Evolutionary conservation across 2,797 vertebrate species (phyloP), one percentile per base, ranked within the genome.

Genomic region (Erethizon dorsatum): DNA sequence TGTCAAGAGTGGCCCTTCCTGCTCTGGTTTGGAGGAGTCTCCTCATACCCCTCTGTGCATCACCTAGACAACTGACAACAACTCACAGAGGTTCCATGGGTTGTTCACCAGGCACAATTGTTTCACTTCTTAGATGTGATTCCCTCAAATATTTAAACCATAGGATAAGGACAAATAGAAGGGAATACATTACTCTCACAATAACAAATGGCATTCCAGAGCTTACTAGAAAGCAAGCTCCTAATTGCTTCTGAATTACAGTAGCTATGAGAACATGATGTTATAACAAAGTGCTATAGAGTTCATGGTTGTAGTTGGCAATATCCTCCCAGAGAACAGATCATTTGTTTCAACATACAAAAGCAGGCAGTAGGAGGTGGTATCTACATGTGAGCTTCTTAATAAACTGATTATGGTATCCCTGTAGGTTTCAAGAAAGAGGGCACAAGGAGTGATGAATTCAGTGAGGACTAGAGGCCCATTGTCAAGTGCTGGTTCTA

Each of bases 171-270:
- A 65, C 6, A 85, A 83, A 69, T 33, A 17, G 13, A 95, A 84
- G 41, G 54, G 83, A 80, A 18, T 26, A 67, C 65, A 28, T 54
- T 50, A 88, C 2, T 93, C 31, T 28, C 18, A 52, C 7, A 65
- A 47, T 26, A 88, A 10, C 52, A 95, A 77, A n/a, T 73, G 15
- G 28, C 13, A 84, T 52, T 96, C 8, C 22, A 47, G 37, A 87
- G 22, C 2, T 47, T 93, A 57, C 20, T 31, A 22, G 37, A 69
- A 95, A 79, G 33, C 33, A 77, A 88, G 24, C 14, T 50, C 37
- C 45, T 50, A 50, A 50, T 47, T 50, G 26, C 18, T 56, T 84
- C 26, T 90, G 22, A 91, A 15, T 82, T 5, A 9, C 26, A 47
- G 41, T 45, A 28, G 2, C 12, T 90, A 20, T 77, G 26, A 97